These are phyloP conservation scores for Struthidea cinerea DNA, from an alignment of 2,113 vertebrate species.

Conservation along the genomic window DNA sequence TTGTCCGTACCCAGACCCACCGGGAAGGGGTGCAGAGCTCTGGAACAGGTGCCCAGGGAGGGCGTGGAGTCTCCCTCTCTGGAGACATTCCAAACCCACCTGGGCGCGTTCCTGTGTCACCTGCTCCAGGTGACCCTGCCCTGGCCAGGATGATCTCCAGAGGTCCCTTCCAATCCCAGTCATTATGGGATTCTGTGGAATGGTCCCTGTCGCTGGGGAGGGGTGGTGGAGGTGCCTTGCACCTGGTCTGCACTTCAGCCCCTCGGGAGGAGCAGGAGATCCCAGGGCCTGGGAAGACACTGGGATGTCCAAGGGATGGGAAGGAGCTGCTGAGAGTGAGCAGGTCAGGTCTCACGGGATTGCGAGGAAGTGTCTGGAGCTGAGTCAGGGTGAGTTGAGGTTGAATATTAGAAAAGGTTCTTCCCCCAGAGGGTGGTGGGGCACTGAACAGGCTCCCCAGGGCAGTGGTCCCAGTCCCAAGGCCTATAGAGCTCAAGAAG, in stretches of 20 bases:
- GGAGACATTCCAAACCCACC: neutral
- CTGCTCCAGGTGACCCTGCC: neutral
- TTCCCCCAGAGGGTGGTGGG: neutral
- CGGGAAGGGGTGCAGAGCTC: neutral
- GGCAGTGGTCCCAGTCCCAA: neutral
- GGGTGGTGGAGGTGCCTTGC: neutral
- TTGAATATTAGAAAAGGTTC: neutral
- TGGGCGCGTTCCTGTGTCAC: neutral
- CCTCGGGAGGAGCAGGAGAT: neutral
- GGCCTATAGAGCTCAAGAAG: neutral
- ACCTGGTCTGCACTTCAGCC: fast-evolving
- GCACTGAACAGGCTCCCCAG: neutral
- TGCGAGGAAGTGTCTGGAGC: neutral
- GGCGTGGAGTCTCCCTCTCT: fast-evolving
- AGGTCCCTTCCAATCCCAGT: fast-evolving
- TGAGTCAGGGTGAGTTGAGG: no score
- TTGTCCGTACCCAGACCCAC: neutral
- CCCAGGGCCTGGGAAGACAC: neutral
- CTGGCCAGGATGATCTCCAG: neutral
- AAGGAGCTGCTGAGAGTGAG: neutral
- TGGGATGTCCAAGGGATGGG: fast-evolving
- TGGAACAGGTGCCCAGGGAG: neutral
- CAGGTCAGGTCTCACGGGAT: fast-evolving
- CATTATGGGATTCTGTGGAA: neutral
- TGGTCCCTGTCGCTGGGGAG: fast-evolving